A percentile compares a stretch with the other conserved stretches of the same genome.
These are phyloP conservation scores for Eulemur macaco DNA, from an alignment of 2,113 vertebrate genomes.

Conservation along the genomic window DNA sequence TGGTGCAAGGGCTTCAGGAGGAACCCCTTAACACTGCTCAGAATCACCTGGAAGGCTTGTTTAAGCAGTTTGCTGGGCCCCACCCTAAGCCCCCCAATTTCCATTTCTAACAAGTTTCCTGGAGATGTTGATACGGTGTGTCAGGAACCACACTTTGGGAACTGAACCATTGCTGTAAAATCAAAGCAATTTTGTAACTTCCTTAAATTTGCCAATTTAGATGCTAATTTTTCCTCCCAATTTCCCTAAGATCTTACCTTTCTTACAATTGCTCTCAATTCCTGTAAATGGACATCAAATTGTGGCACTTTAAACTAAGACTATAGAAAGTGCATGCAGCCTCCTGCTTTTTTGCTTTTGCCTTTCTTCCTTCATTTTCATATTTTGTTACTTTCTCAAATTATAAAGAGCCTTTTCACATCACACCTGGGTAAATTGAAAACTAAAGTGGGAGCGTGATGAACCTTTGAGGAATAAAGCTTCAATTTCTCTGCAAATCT, in stretches of 20 bases:
- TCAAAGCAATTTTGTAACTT: slow-evolving; percentile 23
- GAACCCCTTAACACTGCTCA: neutral
- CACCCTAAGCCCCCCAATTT: neutral
- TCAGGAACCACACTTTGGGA: neutral
- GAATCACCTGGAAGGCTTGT: neutral
- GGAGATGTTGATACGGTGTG: neutral
- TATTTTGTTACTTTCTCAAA: neutral
- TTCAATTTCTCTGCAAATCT: neutral
- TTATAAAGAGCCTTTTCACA: neutral
- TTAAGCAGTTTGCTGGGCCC: neutral
- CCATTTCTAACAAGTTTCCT: neutral
- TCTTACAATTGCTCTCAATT: neutral
- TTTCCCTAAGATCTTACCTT: slow-evolving; percentile 15
- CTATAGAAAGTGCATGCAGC: neutral
- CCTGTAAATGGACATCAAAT: slow-evolving; percentile 27
- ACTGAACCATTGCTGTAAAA: neutral
- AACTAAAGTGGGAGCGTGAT: neutral
- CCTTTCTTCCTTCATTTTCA: neutral
- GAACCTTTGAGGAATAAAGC: neutral
- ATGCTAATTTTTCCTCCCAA: neutral
- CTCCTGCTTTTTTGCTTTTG: neutral
- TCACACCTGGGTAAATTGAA: neutral
- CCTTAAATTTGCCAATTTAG: neutral
- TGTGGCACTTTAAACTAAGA: neutral
- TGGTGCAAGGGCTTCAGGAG: neutral